Conservation (phyloP, 1,140 invertebrate genomes). For the Trachymyrmex cornetzi region DNA sequence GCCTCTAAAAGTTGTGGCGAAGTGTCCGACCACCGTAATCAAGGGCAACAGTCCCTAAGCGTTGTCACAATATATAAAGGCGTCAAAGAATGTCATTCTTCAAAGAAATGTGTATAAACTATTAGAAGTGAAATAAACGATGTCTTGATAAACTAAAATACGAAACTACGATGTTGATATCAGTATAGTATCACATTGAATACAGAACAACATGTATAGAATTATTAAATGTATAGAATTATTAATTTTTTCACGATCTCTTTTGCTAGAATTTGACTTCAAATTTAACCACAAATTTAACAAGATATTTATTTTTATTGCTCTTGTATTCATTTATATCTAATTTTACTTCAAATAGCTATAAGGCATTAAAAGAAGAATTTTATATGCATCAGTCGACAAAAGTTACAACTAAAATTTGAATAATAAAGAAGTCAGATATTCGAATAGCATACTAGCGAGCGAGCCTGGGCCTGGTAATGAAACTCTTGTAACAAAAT, state of each 20-base stretch:
- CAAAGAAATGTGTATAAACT: too few relatives aligned
- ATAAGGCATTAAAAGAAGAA: conserved; percentile 54
- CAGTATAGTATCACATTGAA: too few relatives aligned
- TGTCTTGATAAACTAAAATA: too few relatives aligned
- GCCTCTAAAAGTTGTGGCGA: too few relatives aligned
- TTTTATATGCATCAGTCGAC: conserved; percentile 53
- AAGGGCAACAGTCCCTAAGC: too few relatives aligned
- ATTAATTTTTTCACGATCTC: not conserved
- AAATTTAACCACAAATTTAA: conserved; percentile 13
- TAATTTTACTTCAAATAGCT: not conserved
- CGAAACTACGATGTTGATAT: too few relatives aligned
- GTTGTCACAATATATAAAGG: too few relatives aligned
- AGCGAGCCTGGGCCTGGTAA: conserved; percentile 18
- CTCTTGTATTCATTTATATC: conserved; percentile 1
- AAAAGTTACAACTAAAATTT: conserved; percentile 57
- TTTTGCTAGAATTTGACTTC: not conserved
- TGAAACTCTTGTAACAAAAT: conserved; percentile 61
- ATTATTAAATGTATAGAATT: not conserved
- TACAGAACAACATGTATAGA: too few relatives aligned
- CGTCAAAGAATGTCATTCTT: too few relatives aligned
- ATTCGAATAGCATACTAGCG: conserved; percentile 25
- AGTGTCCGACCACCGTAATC: too few relatives aligned
- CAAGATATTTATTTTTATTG: not conserved
- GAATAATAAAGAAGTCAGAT: conserved; percentile 59
- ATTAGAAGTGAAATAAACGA: too few relatives aligned